Percentiles rank a stretch among this genome's conserved stretches.
Evolutionary conservation across 2,113 vertebrate species (phyloP).

Genomic region (Oryzias melastigma): DNA sequence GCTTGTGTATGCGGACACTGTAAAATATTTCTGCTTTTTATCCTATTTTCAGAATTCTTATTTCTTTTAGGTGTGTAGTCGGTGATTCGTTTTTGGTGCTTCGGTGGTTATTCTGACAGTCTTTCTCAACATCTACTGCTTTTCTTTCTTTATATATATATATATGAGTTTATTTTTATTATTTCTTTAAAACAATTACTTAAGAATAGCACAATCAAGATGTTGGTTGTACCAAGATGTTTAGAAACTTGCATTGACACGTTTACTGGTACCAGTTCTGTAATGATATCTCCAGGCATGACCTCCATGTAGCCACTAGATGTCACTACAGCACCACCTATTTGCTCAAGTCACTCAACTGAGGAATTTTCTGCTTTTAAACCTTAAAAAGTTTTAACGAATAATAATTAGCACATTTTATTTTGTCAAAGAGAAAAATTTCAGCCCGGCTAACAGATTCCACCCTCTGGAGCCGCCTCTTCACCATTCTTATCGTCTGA

Average conservation of each 20-base stretch:
- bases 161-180: conserved; percentile 26
- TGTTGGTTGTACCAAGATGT: conserved; percentile 44
- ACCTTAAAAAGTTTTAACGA: conserved; percentile 3
- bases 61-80: conserved; percentile 74
- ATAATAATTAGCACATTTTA: not conserved
- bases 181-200: conserved; percentile 51
- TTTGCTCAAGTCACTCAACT: conserved; percentile 18
- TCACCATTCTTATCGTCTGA: conserved; percentile 39
- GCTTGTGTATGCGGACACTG: conserved; percentile 79
- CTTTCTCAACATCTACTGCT: conserved; percentile 50
- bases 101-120: conserved; percentile 61
- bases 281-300: conserved; percentile 15
- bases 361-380: not conserved
- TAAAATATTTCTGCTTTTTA: conserved; percentile 75
- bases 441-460: conserved; percentile 25
- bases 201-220: conserved; percentile 77
- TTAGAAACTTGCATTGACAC: conserved; percentile 34
- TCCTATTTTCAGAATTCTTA: conserved; percentile 68
- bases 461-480: conserved; percentile 27
- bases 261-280: conserved; percentile 17
- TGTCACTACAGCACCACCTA: conserved; percentile 28
- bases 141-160: conserved; percentile 19
- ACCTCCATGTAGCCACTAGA: conserved; percentile 26
- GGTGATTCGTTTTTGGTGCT: conserved; percentile 67
- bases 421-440: conserved; percentile 25